Evolutionary conservation across 2,888 invertebrate species (phyloP), one percentile per base, ranked within the genome.

Genomic region (Cerastis leucographa): DNA sequence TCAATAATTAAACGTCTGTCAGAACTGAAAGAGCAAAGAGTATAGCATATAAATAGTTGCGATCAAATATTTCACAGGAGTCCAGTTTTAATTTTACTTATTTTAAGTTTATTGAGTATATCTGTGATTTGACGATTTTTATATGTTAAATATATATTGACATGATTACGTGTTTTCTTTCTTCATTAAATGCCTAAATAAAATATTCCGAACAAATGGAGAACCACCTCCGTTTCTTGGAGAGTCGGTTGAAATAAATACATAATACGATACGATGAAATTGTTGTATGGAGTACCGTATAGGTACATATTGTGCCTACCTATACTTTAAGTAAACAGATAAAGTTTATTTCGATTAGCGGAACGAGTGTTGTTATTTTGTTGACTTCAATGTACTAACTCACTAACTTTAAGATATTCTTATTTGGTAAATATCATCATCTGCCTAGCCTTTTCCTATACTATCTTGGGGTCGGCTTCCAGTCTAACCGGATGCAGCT

Each of bases 61-160:
- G 49, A 42, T 42, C 2, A 29, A 49, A 29, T 61, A 61, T 14
- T 61, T 76, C 2, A 75, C 17, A 42, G 62, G 76, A 22, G 62
- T 67, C 7, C n/a, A 35, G 29, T 29, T 74, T 61, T 61, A 49
- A 11, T 42, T 25, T 8, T 61, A n/a, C 25, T 8, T 54, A 29
- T 1, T 2, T 17, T 56, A 56, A 8, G 56, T 25, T 0, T 56
- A 56, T 25, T n/a, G 6, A 8, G 2, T 42, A 14, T 42, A 64
- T 0, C 29, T 74, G 65, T 76, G 49, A 77, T 77, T 77, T 77
- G 42, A n/a, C n/a, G n/a, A n/a, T n/a, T n/a, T n/a, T n/a, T n/a
- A 78, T 51, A 71, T 71, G 42, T 72, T 42, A 49, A 42, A 29
- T 72, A 72, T n/a, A 5, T 19, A 25, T n/a, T 19, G 1, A 29